Evolutionary conservation across 2,113 vertebrate species (phyloP), one percentile per base, ranked within the genome.

Genomic region (Gobio gobio): DNA sequence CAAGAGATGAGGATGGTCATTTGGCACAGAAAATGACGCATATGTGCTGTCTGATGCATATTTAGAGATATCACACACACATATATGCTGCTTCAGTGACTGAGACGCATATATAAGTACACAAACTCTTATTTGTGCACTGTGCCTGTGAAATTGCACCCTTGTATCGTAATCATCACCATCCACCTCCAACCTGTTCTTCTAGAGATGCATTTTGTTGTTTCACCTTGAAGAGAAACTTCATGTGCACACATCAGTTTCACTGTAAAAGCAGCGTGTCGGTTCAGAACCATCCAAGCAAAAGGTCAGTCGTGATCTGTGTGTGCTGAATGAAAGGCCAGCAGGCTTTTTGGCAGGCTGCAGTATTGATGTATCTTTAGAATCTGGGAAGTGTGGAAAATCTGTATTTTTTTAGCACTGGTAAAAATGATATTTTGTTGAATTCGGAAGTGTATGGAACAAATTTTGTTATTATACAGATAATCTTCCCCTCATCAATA

Each of bases 31-130:
- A 61, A n/a, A 75, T 76, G 70, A 63, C 10, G 36, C 51, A 79
- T 79, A 79, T 45, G 76, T 79, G 51, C 59, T 59, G 83, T 78
- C 64, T 85, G 64, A 88, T 89, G 82, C 83, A 47, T 83, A 85
- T 85, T 87, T 87, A 43, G 54, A 85, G 75, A 86, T 29, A 45
- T 74, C n/a, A 70, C 47, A 47, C 36, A 43, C 78, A 22, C 82
- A 88, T 2, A 29, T 29, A 29, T 29, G 2, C 77, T 29, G 24
- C 54, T 18, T 74, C 36, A 72, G 54, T 61, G 54, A 63, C 56
- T 75, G 58, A 61, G 10, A 79, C 45, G 51, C 43, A 66, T 45
- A 66, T 29, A 80, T 59, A 87, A 49, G 64, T 83, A 59, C 61
- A 73, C 33, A 84, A 63, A 73, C 72, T 75, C 10, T 33, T 43